These are phyloP conservation scores for Oenanthe melanoleuca DNA, from an alignment of 2,113 vertebrate genomes.

Conservation along the genomic window DNA sequence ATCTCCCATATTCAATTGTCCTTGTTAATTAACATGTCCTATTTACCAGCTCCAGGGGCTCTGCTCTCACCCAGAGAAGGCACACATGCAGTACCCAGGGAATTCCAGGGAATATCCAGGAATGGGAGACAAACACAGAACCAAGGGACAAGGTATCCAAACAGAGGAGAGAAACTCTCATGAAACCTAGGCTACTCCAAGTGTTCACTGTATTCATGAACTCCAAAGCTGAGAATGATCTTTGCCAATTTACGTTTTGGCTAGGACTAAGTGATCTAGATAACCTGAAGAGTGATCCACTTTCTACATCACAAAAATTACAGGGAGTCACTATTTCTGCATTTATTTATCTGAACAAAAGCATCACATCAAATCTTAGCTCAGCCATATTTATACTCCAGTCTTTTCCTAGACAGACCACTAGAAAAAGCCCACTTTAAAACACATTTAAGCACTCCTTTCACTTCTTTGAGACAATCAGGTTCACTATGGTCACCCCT, in stretches of 20 bases:
- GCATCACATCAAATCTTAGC: background rate
- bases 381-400: conserved; percentile 3
- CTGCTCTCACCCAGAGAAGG: background rate
- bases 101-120: background rate
- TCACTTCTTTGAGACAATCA: background rate
- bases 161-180: background rate
- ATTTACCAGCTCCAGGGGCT: background rate
- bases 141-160: background rate
- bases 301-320: background rate
- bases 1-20: background rate
- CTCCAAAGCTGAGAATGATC: background rate
- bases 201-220: background rate
- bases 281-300: background rate
- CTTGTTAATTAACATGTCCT: background rate
- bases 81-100: background rate
- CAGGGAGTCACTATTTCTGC: background rate
- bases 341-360: background rate
- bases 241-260: background rate
- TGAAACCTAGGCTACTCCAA: background rate
- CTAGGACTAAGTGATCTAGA: background rate
- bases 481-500: background rate
- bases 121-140: background rate
- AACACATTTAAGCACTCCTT: background rate
- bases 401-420: background rate
- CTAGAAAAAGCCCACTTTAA: background rate